These are phyloP conservation scores for Potamarius usumacintae DNA, from an alignment of 2,113 vertebrate genomes.

Conservation along the genomic window DNA sequence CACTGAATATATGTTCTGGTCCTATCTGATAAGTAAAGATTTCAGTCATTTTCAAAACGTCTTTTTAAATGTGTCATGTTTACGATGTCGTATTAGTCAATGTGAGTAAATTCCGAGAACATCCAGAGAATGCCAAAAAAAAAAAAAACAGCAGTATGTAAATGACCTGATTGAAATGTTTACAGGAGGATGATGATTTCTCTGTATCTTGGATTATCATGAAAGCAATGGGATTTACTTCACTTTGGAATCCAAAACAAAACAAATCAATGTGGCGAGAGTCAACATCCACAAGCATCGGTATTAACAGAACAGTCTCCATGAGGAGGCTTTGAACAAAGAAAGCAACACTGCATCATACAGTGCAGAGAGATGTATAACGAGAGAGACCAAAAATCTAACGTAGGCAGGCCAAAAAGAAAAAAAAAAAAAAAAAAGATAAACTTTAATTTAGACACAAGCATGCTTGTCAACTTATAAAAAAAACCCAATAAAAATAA, in stretches of 20 bases:
- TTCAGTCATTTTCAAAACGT: neutral
- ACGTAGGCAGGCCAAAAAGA: neutral
- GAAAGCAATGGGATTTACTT: neutral
- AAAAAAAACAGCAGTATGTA: too few species aligned
- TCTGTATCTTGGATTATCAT: neutral
- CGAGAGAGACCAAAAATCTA: neutral
- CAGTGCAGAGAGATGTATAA: neutral
- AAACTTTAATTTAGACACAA: neutral
- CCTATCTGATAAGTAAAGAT: neutral
- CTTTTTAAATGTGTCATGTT: neutral
- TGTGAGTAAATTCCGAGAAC: neutral
- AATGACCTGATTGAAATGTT: neutral
- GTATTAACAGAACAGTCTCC: neutral
- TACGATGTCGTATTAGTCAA: neutral
- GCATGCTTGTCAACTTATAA: neutral
- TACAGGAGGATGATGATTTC: neutral
- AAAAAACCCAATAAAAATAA: neutral
- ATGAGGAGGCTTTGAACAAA: neutral
- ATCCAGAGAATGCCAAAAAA: neutral
- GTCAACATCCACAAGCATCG: neutral
- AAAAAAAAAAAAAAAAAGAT: neutral
- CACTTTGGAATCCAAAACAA: neutral
- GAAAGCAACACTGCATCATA: neutral
- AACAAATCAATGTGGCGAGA: neutral
- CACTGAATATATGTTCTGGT: neutral